These are phyloP conservation scores for Leucoptera coffeella DNA, from an alignment of 2,888 invertebrate genomes.

Conservation along the genomic window DNA sequence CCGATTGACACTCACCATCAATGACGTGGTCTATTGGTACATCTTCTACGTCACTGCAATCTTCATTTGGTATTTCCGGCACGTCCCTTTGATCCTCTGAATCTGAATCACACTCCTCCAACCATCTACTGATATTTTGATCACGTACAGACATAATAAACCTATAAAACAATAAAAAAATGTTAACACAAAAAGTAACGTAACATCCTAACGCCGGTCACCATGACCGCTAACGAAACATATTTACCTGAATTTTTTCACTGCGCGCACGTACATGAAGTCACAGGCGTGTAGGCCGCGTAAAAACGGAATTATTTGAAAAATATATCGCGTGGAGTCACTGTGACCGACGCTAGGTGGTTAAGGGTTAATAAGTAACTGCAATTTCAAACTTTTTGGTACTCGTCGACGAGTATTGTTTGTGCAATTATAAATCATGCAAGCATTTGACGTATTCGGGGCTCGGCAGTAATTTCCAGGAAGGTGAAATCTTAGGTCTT, in stretches of 20 bases:
- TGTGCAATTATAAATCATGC: slow-evolving; percentile 2
- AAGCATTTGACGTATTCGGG: slow-evolving; percentile 4
- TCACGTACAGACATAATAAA: background rate
- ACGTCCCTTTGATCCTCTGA: slow-evolving; percentile 2
- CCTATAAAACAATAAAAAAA: background rate
- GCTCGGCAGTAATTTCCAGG: too few relatives aligned
- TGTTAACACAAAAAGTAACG: background rate
- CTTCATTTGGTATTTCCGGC: slow-evolving; percentile 6
- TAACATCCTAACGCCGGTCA: background rate
- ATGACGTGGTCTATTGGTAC: slow-evolving; percentile 6
- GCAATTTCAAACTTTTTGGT: too few relatives aligned
- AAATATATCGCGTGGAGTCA: background rate
- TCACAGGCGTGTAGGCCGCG: background rate
- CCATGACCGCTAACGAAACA: background rate
- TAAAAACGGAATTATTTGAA: background rate
- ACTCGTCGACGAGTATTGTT: too few relatives aligned
- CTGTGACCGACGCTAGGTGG: background rate
- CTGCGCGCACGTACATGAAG: background rate
- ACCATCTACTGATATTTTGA: background rate
- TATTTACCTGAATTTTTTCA: background rate
- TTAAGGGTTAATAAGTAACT: background rate
- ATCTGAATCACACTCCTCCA: slow-evolving; percentile 4
- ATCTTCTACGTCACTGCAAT: slow-evolving; percentile 6
- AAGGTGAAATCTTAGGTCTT: slow-evolving; percentile 4
- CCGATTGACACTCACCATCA: slow-evolving; percentile 5